Evolutionary conservation across 1,140 invertebrate species (phyloP).

Genomic region (Formica exsecta): DNA sequence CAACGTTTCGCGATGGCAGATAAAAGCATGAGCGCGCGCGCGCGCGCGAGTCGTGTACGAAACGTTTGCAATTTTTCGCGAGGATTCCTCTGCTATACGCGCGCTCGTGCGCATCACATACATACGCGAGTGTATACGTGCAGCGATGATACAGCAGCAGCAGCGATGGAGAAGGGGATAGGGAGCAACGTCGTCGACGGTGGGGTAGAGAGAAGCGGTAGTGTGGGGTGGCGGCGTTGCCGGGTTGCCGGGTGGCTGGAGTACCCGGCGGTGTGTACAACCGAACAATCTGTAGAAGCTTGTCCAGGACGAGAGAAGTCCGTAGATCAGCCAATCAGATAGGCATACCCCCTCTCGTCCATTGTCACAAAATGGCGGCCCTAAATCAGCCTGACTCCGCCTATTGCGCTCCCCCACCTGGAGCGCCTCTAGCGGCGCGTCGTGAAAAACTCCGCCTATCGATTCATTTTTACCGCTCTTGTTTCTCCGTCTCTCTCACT

Average conservation of each 20-base stretch:
- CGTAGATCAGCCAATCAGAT: constrained; percentile 87
- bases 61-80: constrained; percentile 55
- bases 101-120: neutral
- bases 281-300: constrained; percentile 86
- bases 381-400: constrained; percentile 86
- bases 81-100: constrained; percentile 27
- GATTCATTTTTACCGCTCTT: constrained; percentile 86
- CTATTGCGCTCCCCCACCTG: constrained; percentile 77
- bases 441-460: constrained; percentile 87
- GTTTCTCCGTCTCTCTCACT: constrained; percentile 66
- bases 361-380: constrained; percentile 87
- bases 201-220: constrained; percentile 39
- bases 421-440: constrained; percentile 80
- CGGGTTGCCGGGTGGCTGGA: constrained; percentile 81
- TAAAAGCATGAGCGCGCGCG: constrained; percentile 26
- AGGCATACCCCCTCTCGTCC: constrained; percentile 83
- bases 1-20: constrained; percentile 57
- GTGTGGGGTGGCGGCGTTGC: constrained; percentile 76
- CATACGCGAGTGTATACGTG: neutral
- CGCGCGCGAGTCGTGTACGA: constrained; percentile 33
- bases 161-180: neutral
- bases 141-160: constrained; percentile 25
- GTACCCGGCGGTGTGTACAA: constrained; percentile 82
- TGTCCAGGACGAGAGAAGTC: constrained; percentile 86
- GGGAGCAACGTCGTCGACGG: constrained; percentile 17